Conservation (phyloP, 2,113 vertebrate species). For the Brachypteracias leptosomus region DNA sequence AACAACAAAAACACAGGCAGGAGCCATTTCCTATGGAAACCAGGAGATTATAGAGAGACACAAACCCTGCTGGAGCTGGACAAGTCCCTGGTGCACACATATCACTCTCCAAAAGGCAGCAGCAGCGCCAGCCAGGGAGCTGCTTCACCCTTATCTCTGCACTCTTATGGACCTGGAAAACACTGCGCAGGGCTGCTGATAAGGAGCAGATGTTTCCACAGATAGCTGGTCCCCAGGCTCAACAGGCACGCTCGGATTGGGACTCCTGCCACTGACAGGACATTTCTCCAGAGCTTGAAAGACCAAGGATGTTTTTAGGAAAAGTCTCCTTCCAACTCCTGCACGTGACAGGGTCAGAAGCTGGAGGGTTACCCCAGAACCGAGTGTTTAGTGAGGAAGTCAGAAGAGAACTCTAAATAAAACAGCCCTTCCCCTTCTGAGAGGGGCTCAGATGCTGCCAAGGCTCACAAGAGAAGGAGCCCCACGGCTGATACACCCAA, state of each 20-base stretch:
- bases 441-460: background rate
- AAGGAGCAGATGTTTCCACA: background rate
- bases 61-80: background rate
- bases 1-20: no score
- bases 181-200: background rate
- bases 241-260: background rate
- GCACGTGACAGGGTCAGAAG: background rate
- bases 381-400: background rate
- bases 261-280: background rate
- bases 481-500: background rate
- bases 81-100: background rate
- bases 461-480: background rate
- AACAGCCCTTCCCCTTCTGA: background rate
- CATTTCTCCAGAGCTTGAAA: background rate
- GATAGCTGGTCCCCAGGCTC: background rate
- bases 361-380: background rate
- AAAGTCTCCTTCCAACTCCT: background rate
- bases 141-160: background rate
- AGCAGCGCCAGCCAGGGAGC: background rate
- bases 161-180: background rate
- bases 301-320: background rate
- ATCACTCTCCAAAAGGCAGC: background rate
- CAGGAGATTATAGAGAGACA: background rate
- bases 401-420: background rate
- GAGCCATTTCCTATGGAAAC: conserved; percentile 21